These are phyloP conservation scores for Clitarchus hookeri DNA, from an alignment of 2,888 invertebrate species.

Conservation along the genomic window DNA sequence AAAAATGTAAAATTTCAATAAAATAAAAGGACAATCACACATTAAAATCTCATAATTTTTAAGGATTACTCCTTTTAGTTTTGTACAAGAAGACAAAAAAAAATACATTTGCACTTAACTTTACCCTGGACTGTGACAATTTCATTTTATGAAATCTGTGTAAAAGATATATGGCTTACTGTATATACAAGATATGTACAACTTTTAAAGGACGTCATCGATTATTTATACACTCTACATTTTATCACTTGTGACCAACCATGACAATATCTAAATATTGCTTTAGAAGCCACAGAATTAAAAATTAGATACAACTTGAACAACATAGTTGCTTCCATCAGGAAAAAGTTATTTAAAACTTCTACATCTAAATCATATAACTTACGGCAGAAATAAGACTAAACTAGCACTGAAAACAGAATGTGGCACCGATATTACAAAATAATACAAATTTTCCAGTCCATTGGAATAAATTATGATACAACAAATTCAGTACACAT, in stretches of 20 bases:
- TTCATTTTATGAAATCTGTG: constrained; percentile 1
- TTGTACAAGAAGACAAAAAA: neutral
- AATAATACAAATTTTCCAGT: too few relatives aligned
- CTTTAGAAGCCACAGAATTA: neutral
- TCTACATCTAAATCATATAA: neutral
- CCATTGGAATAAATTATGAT: neutral
- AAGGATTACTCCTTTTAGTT: neutral
- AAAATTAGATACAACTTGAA: neutral
- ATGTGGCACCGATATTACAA: neutral
- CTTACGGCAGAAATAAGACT: neutral
- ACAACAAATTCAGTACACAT: neutral
- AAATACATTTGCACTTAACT: constrained; percentile 4
- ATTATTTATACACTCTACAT: neutral
- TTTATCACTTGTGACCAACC: neutral
- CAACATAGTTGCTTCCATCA: neutral
- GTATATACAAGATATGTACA: constrained; percentile 14
- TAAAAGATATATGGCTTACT: neutral
- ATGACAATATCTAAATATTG: neutral
- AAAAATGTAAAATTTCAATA: neutral
- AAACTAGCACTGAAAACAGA: neutral
- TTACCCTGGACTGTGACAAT: constrained; percentile 1
- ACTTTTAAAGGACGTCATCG: neutral
- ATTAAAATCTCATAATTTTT: neutral
- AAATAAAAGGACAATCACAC: neutral
- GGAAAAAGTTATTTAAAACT: neutral